Conservation (phyloP, 2,113 vertebrate species). For the Sinocyclocheilus rhinocerous region DNA sequence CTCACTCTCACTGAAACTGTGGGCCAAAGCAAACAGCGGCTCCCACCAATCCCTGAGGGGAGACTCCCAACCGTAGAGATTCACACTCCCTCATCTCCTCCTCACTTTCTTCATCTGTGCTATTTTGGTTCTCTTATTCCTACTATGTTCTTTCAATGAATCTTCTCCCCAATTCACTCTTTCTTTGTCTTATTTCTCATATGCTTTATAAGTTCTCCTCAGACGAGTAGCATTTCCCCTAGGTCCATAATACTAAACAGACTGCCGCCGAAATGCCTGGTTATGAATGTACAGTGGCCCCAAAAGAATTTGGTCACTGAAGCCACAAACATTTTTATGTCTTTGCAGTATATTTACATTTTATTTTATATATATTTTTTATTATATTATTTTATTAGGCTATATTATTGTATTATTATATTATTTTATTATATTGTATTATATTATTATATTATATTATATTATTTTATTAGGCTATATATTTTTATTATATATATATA, state of each 20-base stretch:
- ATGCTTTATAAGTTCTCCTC: neutral
- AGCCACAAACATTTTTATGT: neutral
- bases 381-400: no score
- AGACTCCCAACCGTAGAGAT: slow-evolving; percentile 20
- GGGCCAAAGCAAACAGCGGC: slow-evolving; percentile 55
- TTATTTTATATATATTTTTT: neutral
- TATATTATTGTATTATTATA: no score
- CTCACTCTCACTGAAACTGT: slow-evolving; percentile 36
- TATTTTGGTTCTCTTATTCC: slow-evolving; percentile 1
- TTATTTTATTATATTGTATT: no score
- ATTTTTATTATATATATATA: no score
- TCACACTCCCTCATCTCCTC: slow-evolving; percentile 18
- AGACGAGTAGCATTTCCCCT: neutral
- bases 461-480: no score
- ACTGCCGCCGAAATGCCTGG: neutral
- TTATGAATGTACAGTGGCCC: neutral
- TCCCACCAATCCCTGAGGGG: slow-evolving; percentile 44
- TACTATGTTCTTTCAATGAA: neutral
- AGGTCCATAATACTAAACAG: neutral
- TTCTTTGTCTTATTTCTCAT: slow-evolving; percentile 5
- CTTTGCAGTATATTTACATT: neutral
- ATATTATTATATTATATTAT: neutral
- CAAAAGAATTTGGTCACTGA: neutral
- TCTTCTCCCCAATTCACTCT: neutral
- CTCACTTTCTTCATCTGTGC: slow-evolving; percentile 17